Evolutionary conservation across 2,113 vertebrate species (phyloP).

Genomic region (Thymallus thymallus): DNA sequence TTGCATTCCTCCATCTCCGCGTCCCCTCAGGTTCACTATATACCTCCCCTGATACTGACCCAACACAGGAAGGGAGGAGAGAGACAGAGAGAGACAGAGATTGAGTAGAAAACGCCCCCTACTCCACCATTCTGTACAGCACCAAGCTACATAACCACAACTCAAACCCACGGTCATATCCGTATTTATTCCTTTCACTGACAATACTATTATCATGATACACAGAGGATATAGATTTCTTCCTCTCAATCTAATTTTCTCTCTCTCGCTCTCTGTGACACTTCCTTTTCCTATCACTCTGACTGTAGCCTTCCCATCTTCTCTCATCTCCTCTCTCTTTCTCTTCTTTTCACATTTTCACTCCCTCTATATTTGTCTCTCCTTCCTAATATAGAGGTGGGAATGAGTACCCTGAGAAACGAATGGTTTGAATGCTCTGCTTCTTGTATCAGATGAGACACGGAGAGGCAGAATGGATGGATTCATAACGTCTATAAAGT

Average conservation of each 20-base stretch:
- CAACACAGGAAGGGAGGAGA: constrained; percentile 34
- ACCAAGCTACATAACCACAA: not conserved
- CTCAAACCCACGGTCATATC: not conserved
- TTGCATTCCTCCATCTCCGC: constrained; percentile 57
- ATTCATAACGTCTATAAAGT: constrained; percentile 47
- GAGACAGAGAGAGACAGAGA: constrained; percentile 5
- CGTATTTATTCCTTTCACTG: not conserved
- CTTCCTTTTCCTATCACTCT: not conserved
- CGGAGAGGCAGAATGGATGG: constrained; percentile 33
- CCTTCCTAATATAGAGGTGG: not conserved
- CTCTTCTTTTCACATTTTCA: constrained; percentile 3
- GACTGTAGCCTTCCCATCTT: not conserved
- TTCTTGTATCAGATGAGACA: constrained; percentile 27
- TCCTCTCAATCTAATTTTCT: not conserved
- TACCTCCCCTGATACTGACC: constrained; percentile 39
- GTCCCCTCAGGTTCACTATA: not conserved
- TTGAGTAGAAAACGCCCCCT: no score
- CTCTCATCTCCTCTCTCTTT: not conserved
- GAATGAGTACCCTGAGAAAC: not conserved
- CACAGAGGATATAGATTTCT: not conserved
- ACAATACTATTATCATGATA: not conserved
- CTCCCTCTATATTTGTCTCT: not conserved
- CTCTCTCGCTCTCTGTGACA: constrained; percentile 8
- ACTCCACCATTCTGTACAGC: not conserved
- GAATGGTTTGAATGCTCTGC: constrained; percentile 10